Conservation (phyloP, 2,888 invertebrate genomes). For the Stratiomys singularior region DNA sequence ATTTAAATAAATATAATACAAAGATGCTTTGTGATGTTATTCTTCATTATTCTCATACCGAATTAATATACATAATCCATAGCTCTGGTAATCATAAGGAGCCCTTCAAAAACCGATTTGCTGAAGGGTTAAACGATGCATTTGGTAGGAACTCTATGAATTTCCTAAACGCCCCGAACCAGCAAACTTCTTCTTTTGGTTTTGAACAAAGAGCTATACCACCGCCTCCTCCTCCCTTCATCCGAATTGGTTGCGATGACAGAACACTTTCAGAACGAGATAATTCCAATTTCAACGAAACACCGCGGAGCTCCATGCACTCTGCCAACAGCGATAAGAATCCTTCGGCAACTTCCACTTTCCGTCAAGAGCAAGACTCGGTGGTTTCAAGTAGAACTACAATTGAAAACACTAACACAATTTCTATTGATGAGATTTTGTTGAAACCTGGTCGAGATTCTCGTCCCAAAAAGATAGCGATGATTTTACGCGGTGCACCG, state of each 20-base stretch:
- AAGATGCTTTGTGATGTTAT: conserved; percentile 1
- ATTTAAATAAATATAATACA: conserved; percentile 34
- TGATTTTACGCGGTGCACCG: conserved; percentile 91
- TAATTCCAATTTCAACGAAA: neutral
- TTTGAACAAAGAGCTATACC: conserved; percentile 46
- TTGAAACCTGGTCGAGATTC: conserved; percentile 81
- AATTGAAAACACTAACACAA: conserved; percentile 65
- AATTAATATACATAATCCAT: conserved; percentile 20
- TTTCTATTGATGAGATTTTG: conserved; percentile 85
- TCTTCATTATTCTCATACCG: conserved; percentile 3
- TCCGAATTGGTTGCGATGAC: conserved; percentile 41
- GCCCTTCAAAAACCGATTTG: neutral
- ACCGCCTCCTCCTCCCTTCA: conserved; percentile 53
- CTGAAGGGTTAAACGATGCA: conserved; percentile 2
- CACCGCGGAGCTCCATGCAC: neutral
- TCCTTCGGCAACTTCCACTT: neutral
- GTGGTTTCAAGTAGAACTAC: conserved; percentile 57
- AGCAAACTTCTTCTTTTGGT: neutral
- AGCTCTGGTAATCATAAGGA: conserved; percentile 4
- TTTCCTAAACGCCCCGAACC: neutral
- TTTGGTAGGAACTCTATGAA: conserved; percentile 4
- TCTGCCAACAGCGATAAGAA: neutral
- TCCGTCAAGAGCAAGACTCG: neutral
- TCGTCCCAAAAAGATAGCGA: conserved; percentile 81
- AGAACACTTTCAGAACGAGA: neutral